Conservation (phyloP, 2,797 vertebrate species). For the Neosalanx taihuensis region DNA sequence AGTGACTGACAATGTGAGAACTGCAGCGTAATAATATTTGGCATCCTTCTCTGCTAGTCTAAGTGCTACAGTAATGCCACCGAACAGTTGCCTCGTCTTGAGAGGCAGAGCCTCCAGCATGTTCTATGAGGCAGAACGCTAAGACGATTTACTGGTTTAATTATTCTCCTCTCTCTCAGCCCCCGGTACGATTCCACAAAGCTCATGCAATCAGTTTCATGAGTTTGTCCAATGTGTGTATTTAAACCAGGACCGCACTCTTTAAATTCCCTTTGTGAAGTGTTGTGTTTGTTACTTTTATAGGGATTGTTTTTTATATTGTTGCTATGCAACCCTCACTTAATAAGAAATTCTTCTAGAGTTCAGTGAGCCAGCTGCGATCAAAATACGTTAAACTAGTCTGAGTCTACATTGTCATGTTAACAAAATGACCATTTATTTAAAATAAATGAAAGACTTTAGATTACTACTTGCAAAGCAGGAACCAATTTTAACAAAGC, state of each 20-base stretch:
- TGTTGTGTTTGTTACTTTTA: conserved; percentile 54
- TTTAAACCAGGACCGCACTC: conserved; percentile 48
- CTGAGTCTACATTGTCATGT: neutral
- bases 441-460: neutral
- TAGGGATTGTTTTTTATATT: conserved; percentile 19
- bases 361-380: too few relatives aligned
- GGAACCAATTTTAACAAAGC: neutral
- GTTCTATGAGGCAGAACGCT: conserved; percentile 41
- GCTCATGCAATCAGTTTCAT: conserved; percentile 67
- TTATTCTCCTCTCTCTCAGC: conserved; percentile 58
- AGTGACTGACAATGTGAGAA: conserved; percentile 6
- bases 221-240: conserved; percentile 60
- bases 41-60: conserved; percentile 12
- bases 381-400: neutral
- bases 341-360: neutral
- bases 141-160: conserved; percentile 70
- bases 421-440: neutral
- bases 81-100: conserved; percentile 11
- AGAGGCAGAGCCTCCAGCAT: conserved; percentile 8
- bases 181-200: conserved; percentile 61
- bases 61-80: conserved; percentile 6
- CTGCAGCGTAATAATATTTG: conserved; percentile 10
- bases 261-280: conserved; percentile 52
- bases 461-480: neutral
- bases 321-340: neutral